Conservation (phyloP, 1,140 invertebrate genomes). For the Sycophila sp. region DNA sequence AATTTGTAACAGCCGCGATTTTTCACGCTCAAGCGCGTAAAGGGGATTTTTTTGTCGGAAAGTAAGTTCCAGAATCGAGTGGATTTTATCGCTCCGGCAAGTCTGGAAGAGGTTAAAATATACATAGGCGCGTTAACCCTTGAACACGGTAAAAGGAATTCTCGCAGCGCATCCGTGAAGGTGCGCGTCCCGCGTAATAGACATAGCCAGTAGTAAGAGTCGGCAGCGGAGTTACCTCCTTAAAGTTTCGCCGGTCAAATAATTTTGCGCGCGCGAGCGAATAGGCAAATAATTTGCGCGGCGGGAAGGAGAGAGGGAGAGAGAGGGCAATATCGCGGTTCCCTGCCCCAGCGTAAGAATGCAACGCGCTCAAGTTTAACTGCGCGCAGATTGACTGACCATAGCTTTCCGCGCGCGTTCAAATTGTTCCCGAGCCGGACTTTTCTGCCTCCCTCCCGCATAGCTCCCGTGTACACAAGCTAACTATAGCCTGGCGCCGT, state of each 20-base stretch:
- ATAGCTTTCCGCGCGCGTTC: too few relatives aligned
- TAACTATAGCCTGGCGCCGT: too few relatives aligned
- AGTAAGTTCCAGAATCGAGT: too few relatives aligned
- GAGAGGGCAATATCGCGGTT: not conserved
- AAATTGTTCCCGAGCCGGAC: too few relatives aligned
- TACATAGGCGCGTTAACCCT: conserved; percentile 10
- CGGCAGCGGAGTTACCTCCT: not conserved
- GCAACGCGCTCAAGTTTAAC: not conserved
- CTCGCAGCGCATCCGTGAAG: not conserved
- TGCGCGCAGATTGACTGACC: not conserved
- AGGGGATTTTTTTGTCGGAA: not conserved
- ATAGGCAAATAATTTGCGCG: conserved; percentile 17
- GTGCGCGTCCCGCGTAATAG: not conserved
- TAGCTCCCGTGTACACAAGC: too few relatives aligned
- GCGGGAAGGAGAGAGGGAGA: not conserved
- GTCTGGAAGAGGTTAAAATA: not conserved
- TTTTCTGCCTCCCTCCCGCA: too few relatives aligned
- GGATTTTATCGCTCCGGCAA: too few relatives aligned
- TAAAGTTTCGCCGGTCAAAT: conserved; percentile 21
- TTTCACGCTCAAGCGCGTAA: not conserved
- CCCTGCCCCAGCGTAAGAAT: not conserved
- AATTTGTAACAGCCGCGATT: not conserved
- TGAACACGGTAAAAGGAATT: conserved; percentile 1
- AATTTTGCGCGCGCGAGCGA: conserved; percentile 5
- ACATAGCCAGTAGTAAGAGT: not conserved